These are phyloP conservation scores for Amblyjoppa proteus DNA, from an alignment of 2,888 invertebrate species.

Conservation along the genomic window DNA sequence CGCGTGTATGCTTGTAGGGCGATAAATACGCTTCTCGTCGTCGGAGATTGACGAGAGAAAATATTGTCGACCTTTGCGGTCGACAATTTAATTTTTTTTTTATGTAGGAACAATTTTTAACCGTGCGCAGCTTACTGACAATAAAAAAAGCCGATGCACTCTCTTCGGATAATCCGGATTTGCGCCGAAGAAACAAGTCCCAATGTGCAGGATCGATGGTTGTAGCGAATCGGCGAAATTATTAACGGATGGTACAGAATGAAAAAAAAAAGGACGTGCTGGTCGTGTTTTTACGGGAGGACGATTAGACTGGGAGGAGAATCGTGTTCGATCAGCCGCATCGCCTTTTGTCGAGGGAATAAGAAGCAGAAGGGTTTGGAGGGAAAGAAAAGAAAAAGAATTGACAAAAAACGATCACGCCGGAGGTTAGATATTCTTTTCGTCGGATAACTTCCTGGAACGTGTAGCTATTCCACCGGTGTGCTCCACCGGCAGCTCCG, in stretches of 20 bases:
- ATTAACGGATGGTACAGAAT: constrained; percentile 30
- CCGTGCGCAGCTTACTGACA: too few relatives aligned
- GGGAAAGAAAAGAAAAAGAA: constrained; percentile 56
- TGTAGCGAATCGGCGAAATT: constrained; percentile 12
- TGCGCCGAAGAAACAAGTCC: background rate
- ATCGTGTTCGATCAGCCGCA: constrained; percentile 36
- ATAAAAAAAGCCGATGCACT: too few relatives aligned
- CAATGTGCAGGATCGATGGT: background rate
- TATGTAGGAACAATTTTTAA: too few relatives aligned
- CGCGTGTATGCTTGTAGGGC: too few relatives aligned
- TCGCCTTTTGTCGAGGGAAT: constrained; percentile 54
- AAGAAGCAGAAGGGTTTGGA: constrained; percentile 27
- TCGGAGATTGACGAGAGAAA: too few relatives aligned
- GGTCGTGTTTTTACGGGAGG: constrained; percentile 38
- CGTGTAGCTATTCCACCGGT: constrained; percentile 76
- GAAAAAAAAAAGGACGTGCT: constrained; percentile 57
- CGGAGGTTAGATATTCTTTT: constrained; percentile 66
- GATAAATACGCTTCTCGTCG: too few relatives aligned
- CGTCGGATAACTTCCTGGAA: constrained; percentile 78
- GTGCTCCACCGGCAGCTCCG: constrained; percentile 16
- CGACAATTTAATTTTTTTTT: too few relatives aligned
- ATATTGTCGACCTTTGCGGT: too few relatives aligned
- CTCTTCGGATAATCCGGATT: background rate
- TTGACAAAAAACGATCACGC: constrained; percentile 56
- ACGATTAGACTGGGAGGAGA: constrained; percentile 40